These are phyloP conservation scores for Sebastes diaconus DNA, from an alignment of 2,797 vertebrate genomes.

Conservation along the genomic window DNA sequence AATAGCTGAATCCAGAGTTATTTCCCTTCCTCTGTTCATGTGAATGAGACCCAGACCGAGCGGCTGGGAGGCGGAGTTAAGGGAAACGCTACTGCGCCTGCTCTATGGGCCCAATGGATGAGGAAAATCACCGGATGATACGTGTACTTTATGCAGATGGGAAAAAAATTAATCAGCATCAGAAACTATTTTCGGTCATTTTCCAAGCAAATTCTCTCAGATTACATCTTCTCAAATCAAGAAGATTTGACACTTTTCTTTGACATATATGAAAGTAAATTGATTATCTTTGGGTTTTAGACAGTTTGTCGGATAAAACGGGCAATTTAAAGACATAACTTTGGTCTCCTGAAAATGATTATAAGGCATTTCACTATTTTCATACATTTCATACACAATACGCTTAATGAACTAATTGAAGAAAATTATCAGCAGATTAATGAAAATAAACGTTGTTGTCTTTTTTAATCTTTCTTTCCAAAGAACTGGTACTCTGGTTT, in stretches of 20 bases:
- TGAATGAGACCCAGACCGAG: too few species aligned
- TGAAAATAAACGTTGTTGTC: not conserved
- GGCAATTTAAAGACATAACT: too few species aligned
- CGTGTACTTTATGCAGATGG: too few species aligned
- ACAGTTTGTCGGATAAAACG: too few species aligned
- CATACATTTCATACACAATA: not conserved
- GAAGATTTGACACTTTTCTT: not conserved
- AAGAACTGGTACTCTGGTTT: not conserved
- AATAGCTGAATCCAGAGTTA: too few species aligned
- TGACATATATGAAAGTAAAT: not conserved
- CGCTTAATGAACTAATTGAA: not conserved
- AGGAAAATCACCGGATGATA: too few species aligned
- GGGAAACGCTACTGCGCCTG: too few species aligned
- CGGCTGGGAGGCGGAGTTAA: too few species aligned
- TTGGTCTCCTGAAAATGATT: too few species aligned
- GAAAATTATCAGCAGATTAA: not conserved
- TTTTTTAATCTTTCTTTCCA: not conserved
- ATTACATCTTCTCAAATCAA: not conserved
- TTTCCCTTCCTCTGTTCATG: too few species aligned
- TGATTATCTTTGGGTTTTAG: not conserved
- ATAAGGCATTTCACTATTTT: too few species aligned
- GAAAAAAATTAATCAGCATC: not conserved
- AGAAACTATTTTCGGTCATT: not conserved
- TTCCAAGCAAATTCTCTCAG: not conserved
- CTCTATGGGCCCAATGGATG: too few species aligned